These are phyloP conservation scores for Lepidurus couesii DNA, from an alignment of 1,140 invertebrate species.

Conservation along the genomic window DNA sequence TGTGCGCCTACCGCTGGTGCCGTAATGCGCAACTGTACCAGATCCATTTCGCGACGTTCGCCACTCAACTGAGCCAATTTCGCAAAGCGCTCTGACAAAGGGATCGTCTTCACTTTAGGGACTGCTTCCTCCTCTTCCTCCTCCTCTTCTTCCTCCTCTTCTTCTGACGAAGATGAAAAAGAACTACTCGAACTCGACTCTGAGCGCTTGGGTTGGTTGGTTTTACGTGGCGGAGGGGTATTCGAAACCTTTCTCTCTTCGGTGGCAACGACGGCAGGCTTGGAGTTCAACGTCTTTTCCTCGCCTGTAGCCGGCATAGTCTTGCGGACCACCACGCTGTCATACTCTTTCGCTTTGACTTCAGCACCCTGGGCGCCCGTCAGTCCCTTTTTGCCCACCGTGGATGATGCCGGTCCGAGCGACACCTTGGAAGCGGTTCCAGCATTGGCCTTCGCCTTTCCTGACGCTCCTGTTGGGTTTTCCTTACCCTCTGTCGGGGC, in stretches of 20 bases:
- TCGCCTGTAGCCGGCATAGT: neutral
- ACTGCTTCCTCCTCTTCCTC: constrained; percentile 23
- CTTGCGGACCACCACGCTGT: neutral
- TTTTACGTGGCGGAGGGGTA: neutral
- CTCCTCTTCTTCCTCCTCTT: constrained; percentile 22
- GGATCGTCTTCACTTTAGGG: constrained; percentile 34
- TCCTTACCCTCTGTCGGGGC: neutral
- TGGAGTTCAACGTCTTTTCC: neutral
- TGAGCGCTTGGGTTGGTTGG: neutral
- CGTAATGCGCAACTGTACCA: constrained; percentile 39
- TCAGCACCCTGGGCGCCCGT: neutral
- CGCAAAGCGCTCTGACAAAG: constrained; percentile 40
- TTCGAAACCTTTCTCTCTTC: neutral
- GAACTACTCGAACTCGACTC: constrained; percentile 27
- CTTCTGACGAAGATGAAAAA: constrained; percentile 23
- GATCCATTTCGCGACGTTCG: constrained; percentile 39
- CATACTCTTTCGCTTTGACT: neutral
- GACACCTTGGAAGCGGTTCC: neutral
- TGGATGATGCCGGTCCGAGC: neutral
- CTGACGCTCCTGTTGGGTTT: neutral
- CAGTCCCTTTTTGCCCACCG: neutral
- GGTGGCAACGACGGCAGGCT: neutral
- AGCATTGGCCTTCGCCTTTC: neutral
- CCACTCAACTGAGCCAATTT: constrained; percentile 40
- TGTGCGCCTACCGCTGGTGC: constrained; percentile 30